Conservation (phyloP, 2,888 invertebrate genomes). For the Eilema caniola region DNA sequence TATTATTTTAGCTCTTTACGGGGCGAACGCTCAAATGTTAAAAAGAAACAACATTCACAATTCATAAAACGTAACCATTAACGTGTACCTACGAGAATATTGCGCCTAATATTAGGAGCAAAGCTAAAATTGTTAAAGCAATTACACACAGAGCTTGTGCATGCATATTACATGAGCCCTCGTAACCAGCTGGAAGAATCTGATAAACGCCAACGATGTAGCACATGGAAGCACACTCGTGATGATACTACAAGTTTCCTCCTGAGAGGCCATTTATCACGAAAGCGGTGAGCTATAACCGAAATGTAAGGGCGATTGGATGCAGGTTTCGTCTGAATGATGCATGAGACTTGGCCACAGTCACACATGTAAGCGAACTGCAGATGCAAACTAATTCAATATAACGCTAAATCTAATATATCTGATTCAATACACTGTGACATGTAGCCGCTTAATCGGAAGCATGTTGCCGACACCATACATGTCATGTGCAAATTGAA, state of each 20-base stretch:
- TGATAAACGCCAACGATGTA: slow-evolving; percentile 67
- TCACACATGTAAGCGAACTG: slow-evolving; percentile 51
- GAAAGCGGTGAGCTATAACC: slow-evolving; percentile 61
- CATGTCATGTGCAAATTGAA: slow-evolving; percentile 47
- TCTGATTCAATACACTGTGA: slow-evolving; percentile 65
- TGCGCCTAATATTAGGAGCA: slow-evolving; percentile 36
- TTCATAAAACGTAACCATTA: slow-evolving; percentile 2
- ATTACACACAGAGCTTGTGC: slow-evolving; percentile 60
- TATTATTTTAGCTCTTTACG: neutral
- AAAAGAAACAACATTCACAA: neutral
- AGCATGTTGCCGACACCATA: slow-evolving; percentile 39
- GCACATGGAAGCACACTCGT: slow-evolving; percentile 60
- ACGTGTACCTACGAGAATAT: slow-evolving; percentile 16
- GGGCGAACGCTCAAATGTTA: neutral
- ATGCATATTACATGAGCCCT: slow-evolving; percentile 74
- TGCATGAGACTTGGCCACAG: slow-evolving; percentile 62
- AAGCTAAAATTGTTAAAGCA: slow-evolving; percentile 53
- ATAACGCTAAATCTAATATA: slow-evolving; percentile 54
- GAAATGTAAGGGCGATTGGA: slow-evolving; percentile 71
- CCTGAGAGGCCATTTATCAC: slow-evolving; percentile 68
- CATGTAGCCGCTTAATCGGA: slow-evolving; percentile 58
- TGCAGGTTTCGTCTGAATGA: slow-evolving; percentile 72
- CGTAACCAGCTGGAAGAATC: slow-evolving; percentile 69
- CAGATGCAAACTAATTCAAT: slow-evolving; percentile 56
- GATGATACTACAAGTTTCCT: slow-evolving; percentile 73